Evolutionary conservation across 2,797 vertebrate species (phyloP).

Genomic region (Peromyscus melanophrys): DNA sequence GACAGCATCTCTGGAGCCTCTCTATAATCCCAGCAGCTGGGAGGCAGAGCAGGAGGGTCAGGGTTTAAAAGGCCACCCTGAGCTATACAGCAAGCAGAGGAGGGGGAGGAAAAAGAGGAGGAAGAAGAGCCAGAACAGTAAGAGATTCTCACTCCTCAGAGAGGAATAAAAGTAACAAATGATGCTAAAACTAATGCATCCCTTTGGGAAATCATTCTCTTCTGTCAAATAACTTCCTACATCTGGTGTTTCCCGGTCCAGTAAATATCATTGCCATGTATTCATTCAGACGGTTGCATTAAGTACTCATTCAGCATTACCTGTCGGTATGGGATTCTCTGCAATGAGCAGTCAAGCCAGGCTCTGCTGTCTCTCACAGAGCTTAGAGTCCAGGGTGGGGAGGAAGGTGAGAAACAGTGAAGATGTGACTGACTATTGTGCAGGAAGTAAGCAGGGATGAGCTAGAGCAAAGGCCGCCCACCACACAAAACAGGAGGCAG

Average conservation of each 20-base stretch:
- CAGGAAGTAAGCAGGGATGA: background rate
- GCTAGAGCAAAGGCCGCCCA: background rate
- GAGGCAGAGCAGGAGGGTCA: background rate
- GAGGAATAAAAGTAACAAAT: slow-evolving; percentile 55
- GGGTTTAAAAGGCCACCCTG: background rate
- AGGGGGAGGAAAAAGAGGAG: background rate
- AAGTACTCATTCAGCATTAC: background rate
- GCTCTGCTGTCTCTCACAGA: background rate
- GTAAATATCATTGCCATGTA: background rate
- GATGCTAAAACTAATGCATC: background rate
- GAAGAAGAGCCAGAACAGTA: background rate
- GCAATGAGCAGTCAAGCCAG: background rate
- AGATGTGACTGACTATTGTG: background rate
- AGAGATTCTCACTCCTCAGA: background rate
- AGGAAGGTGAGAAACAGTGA: background rate
- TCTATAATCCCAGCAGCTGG: background rate
- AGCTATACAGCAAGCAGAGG: background rate
- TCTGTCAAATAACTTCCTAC: slow-evolving; percentile 30
- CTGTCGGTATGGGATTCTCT: background rate
- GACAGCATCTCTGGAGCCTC: slow-evolving; percentile 20
- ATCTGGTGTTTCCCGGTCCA: background rate
- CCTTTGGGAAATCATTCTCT: slow-evolving; percentile 22
- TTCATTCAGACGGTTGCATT: background rate
- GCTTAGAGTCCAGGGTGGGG: background rate
- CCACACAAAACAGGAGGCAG: background rate